Base-by-base conservation (phyloP, 2,113 vertebrate species). In the Sinocyclocheilus anshuiensis region DNA sequence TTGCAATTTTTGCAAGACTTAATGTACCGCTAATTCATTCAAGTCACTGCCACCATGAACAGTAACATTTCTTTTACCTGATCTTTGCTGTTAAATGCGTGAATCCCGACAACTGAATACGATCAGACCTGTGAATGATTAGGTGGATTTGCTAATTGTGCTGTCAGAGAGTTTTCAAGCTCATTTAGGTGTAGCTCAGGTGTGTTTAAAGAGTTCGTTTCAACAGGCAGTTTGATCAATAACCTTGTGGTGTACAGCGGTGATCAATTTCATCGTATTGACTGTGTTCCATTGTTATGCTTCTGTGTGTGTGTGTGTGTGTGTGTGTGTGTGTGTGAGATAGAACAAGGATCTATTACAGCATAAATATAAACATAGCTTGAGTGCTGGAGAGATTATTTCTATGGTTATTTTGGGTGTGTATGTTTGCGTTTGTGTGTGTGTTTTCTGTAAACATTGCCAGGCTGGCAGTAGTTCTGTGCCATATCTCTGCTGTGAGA, bases 401-500 rank as follows among this genome's bases (percentile, higher is more conserved):
- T 53, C 7, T 67, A 84, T 87, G 86, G 81, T 86, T 86, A 48
- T 83, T 65, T 61, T 22, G 84, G 86, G 84, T 53, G 86, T 77
- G 74, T 53, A 82, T 86, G 81, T 84, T 86, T 79, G 80, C 61
- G 83, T 53, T 95, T 69, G 95, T 97, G 95, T 39, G 39, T 39
- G 42, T 45, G 42, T 45, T 45, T 45, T 45, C 42, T 45, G 42
- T 45, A 45, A 45, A 96, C 94, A 94, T 94, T 94, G 95, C 92
- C 92, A 92, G 94, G 92, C 61, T 55, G 83, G 86, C 91, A 87
- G 92, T 75, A 33, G 89, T 92, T 90, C 90, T 86, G 87, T 96
- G 96, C 96, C 96, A 96, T 95, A 95, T 96, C 91, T 90, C 93
- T 95, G 96, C 97, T 97, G 97, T 94, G 95, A 95, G 94, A 94